phyloP scores from a whole-genome alignment of 2,113 vertebrate genomes.

The Hippocampus mohnikei region DNA sequence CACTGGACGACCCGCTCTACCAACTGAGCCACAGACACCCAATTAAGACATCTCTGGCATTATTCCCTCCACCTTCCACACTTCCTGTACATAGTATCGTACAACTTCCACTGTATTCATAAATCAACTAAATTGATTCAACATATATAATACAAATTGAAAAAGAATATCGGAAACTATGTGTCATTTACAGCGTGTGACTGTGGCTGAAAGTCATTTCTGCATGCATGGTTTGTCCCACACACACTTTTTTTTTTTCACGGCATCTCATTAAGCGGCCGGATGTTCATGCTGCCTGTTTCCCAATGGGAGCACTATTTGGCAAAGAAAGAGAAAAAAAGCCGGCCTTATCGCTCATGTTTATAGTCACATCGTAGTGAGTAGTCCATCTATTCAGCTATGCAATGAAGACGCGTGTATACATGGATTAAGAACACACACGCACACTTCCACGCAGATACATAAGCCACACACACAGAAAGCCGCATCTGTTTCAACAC shows the following conservation, averaged over 20 bases:
- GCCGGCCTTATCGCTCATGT: neutral
- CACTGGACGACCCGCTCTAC: too few species aligned
- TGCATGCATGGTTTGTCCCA: slow-evolving; percentile 57
- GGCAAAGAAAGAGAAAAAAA: slow-evolving; percentile 18
- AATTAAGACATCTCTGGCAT: too few species aligned
- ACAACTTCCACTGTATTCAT: neutral
- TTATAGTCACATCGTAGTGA: neutral
- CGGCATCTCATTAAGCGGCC: slow-evolving; percentile 48
- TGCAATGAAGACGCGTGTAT: slow-evolving; percentile 13
- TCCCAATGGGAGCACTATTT: slow-evolving; percentile 43
- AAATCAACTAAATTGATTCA: neutral
- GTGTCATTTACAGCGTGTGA: slow-evolving; percentile 8
- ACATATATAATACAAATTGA: too few species aligned
- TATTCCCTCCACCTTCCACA: too few species aligned
- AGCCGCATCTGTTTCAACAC: slow-evolving; percentile 42
- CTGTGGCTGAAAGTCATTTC: slow-evolving; percentile 52
- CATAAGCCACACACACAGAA: slow-evolving; percentile 1
- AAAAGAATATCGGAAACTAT: neutral
- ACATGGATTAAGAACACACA: slow-evolving; percentile 1
- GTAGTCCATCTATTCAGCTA: neutral
- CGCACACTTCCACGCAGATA: neutral
- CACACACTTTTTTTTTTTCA: slow-evolving; percentile 23
- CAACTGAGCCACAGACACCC: too few species aligned
- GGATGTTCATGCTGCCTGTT: slow-evolving; percentile 52
- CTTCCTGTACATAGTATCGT: too few species aligned